A percentile compares a stretch with the other conserved stretches of the same genome.
Conservation (phyloP, 2,888 invertebrate genomes). For the Antheraea assamensis region DNA sequence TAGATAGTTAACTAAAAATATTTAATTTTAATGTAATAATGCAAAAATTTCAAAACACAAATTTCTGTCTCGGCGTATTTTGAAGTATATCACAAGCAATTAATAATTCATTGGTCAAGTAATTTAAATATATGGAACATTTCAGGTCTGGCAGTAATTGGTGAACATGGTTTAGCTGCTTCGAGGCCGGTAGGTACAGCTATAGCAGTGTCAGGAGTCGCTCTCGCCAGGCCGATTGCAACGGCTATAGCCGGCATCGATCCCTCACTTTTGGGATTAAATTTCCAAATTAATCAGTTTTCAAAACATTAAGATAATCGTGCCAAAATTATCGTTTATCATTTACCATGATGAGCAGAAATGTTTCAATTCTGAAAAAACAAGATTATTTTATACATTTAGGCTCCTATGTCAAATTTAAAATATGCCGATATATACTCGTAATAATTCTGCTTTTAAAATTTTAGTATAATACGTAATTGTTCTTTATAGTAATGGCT, state of each 20-base stretch:
- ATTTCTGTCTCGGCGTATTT: background rate
- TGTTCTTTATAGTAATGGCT: background rate
- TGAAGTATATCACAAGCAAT: background rate
- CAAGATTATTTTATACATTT: too few species aligned
- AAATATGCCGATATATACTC: too few species aligned
- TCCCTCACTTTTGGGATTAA: constrained; percentile 60
- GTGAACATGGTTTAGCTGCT: constrained; percentile 86
- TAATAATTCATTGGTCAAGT: background rate
- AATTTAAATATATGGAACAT: constrained; percentile 34
- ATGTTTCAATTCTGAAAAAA: too few species aligned
- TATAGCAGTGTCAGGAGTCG: constrained; percentile 86
- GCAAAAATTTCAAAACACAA: background rate
- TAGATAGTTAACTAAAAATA: background rate
- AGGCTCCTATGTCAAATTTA: too few species aligned
- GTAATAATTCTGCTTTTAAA: background rate
- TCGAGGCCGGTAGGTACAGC: constrained; percentile 88
- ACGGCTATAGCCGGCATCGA: constrained; percentile 89
- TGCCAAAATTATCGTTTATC: background rate
- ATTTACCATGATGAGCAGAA: background rate
- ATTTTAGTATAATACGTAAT: too few species aligned
- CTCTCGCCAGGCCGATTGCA: constrained; percentile 86
- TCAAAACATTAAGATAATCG: constrained; percentile 17
- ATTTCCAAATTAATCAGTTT: constrained; percentile 48
- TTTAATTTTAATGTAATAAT: too few species aligned
- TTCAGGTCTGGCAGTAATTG: constrained; percentile 84